Percentiles rank a stretch among this genome's conserved stretches.
These are phyloP conservation scores for Xenentodon cancila DNA, from an alignment of 2,797 vertebrate species.

Conservation along the genomic window DNA sequence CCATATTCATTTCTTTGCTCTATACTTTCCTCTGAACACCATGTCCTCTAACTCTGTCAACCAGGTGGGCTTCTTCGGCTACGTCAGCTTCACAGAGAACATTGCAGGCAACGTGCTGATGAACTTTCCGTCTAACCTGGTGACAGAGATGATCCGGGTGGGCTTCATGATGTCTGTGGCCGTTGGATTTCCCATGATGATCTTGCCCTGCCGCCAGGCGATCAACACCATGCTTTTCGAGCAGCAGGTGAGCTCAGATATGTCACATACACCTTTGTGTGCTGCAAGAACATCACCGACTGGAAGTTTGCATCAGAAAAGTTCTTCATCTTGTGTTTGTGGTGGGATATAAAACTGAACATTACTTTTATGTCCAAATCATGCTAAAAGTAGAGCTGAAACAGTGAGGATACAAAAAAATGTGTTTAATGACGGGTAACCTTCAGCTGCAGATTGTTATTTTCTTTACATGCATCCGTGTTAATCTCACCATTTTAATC, in stretches of 20 bases:
- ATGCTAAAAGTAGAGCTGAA: too few species aligned
- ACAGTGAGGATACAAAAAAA: too few species aligned
- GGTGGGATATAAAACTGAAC: too few species aligned
- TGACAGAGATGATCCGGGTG: slow-evolving; percentile 94
- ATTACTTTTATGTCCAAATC: too few species aligned
- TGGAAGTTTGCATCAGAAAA: not conserved
- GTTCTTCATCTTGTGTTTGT: not conserved
- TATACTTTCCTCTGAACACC: too few species aligned
- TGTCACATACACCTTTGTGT: not conserved
- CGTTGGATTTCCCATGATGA: slow-evolving; percentile 99
- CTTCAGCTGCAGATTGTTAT: too few species aligned
- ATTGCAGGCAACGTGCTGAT: slow-evolving; percentile 95
- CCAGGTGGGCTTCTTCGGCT: slow-evolving; percentile 98
- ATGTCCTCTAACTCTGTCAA: not conserved
- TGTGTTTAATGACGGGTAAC: too few species aligned
- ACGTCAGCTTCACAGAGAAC: slow-evolving; percentile 94
- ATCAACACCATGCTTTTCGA: slow-evolving; percentile 98
- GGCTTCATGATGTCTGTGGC: slow-evolving; percentile 99
- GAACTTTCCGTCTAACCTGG: slow-evolving; percentile 97
- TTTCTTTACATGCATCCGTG: too few species aligned
- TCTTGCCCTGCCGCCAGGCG: slow-evolving; percentile 95
- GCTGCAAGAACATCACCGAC: too few species aligned
- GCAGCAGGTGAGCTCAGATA: slow-evolving; percentile 88
- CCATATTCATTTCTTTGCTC: not conserved
- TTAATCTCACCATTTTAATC: too few species aligned